These are phyloP conservation scores for Myoxocephalus aenaeus DNA, from an alignment of 2,797 vertebrate species.

Conservation along the genomic window DNA sequence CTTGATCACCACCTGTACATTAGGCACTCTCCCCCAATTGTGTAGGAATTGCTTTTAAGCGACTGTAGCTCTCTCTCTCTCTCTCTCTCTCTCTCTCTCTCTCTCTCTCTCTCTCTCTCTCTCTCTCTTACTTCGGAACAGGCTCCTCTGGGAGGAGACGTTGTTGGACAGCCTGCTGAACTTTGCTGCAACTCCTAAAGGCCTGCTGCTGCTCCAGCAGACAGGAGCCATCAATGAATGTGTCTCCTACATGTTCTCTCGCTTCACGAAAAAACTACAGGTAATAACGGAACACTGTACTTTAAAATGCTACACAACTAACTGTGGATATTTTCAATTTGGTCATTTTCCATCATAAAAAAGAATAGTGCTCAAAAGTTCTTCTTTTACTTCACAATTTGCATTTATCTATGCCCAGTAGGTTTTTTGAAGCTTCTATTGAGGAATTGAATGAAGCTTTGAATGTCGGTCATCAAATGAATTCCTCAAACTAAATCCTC, in stretches of 20 bases:
- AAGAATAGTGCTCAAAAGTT: background rate
- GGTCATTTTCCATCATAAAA: background rate
- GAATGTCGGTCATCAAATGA: too few relatives aligned
- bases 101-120: background rate
- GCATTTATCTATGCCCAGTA: background rate
- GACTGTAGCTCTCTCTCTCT: background rate
- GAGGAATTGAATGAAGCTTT: too few relatives aligned
- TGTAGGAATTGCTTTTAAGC: background rate
- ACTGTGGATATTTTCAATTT: background rate
- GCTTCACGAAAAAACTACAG: constrained; percentile 91
- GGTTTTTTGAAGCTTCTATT: too few relatives aligned
- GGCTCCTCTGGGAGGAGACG: constrained; percentile 92
- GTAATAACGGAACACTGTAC: constrained; percentile 70
- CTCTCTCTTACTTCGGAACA: constrained; percentile 58
- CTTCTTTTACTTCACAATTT: background rate
- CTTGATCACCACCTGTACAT: background rate
- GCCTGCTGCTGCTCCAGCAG: constrained; percentile 91
- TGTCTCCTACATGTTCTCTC: constrained; percentile 92
- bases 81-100: background rate
- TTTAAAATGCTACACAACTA: background rate
- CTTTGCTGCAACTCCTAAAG: constrained; percentile 94
- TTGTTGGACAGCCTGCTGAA: constrained; percentile 93
- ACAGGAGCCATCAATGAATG: constrained; percentile 91
- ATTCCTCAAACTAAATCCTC: too few relatives aligned
- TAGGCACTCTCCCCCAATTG: background rate